Evolutionary conservation across 2,797 vertebrate species (phyloP), one percentile per base, ranked within the genome.

Genomic region (Rachycentron canadum): DNA sequence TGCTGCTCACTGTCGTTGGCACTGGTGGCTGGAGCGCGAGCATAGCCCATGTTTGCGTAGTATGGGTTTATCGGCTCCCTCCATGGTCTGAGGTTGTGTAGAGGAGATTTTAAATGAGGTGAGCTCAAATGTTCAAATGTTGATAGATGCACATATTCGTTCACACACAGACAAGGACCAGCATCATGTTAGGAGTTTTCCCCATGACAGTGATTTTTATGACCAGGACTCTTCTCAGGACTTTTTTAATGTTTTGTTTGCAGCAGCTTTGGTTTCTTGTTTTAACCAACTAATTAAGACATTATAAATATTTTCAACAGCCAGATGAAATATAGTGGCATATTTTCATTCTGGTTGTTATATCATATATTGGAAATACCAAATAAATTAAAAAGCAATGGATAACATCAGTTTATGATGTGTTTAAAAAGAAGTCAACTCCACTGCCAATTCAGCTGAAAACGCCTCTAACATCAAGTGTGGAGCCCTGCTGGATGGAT

Each of bases 1-100:
- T 99, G 98, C 88, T 98, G 97, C 92, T 99, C 98, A 0, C 97
- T 99, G 95, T 99, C 98, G 0, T 99, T 99, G 88, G 98, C 96
- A 13, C 97, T 99, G 87, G 97, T 97, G 8, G 96, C 96, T 1
- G 98, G 98, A 73, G 98, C 98, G 32, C 97, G 83, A 41, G 97
- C 97, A 0, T 97, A 97, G 70, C 97, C 97, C 4, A 97, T 95
- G 92, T 97, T 99, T 67, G 98, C 96, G 47, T 98, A 98, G 93
- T 98, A 98, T 1, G 97, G 96, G 92, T 97, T 97, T 55, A 96
- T 91, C 0, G 96, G 96, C 86, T 99, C 97, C 85, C 95, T 95
- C 96, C 96, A 98, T 0, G 96, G 89, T 59, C 94, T 95, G 84
- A 62, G 47, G 60, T 67, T 1, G 25, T 50, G 70, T 0, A 19